These are phyloP conservation scores for Probosciger aterrimus DNA, from an alignment of 2,113 vertebrate genomes.

Conservation along the genomic window DNA sequence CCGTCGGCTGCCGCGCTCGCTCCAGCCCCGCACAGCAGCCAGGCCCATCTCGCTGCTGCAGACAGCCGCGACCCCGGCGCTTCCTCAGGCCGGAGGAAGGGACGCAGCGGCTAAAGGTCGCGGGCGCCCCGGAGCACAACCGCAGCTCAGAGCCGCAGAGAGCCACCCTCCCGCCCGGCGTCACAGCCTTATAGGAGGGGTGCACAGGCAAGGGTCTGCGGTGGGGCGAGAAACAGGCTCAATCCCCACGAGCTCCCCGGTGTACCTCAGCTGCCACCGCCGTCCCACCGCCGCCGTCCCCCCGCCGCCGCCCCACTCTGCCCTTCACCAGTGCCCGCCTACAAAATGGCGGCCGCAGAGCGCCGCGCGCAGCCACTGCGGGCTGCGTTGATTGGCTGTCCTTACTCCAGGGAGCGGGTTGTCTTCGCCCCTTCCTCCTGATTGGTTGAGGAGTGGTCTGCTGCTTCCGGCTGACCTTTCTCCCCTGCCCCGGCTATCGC, in stretches of 20 bases:
- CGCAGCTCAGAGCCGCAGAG: accelerated
- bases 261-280: accelerated
- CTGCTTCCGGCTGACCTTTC: not conserved
- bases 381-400: not conserved
- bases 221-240: accelerated
- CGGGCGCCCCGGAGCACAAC: too few species aligned
- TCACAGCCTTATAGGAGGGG: accelerated
- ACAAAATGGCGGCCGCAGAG: not conserved
- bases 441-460: accelerated
- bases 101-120: not conserved
- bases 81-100: not conserved
- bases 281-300: not conserved
- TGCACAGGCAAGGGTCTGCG: accelerated
- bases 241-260: accelerated
- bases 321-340: slow-evolving; percentile 23
- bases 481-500: accelerated
- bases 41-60: not conserved
- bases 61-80: not conserved
- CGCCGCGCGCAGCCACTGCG: not conserved
- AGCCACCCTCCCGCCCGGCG: accelerated
- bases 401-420: accelerated
- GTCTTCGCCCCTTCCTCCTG: not conserved
- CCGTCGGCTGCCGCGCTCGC: not conserved
- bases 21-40: not conserved
- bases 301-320: not conserved